These are phyloP conservation scores for Theristicus caerulescens DNA, from an alignment of 2,113 vertebrate genomes.

Conservation along the genomic window DNA sequence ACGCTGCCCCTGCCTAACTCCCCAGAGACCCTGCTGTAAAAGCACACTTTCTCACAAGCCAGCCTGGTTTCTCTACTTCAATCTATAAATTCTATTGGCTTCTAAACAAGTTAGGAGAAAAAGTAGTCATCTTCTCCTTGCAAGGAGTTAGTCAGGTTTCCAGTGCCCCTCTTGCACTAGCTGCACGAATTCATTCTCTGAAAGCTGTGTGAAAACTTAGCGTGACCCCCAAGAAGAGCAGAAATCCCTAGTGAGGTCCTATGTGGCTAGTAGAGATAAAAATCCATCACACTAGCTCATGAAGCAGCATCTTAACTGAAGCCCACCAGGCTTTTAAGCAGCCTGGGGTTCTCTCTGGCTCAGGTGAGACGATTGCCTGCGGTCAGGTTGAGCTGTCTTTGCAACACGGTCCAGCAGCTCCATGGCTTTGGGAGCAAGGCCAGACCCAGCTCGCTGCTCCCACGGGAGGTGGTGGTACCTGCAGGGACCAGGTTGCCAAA, in stretches of 20 bases:
- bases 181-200: background rate
- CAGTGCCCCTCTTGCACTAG: background rate
- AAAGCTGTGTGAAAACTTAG: background rate
- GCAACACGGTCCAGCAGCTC: background rate
- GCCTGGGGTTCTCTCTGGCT: background rate
- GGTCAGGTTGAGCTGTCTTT: background rate
- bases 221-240: background rate
- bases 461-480: background rate
- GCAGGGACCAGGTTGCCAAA: background rate
- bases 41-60: fast-evolving
- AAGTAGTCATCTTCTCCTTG: background rate
- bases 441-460: background rate
- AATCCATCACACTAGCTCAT: background rate
- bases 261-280: fast-evolving
- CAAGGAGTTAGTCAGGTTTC: background rate
- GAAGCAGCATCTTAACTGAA: background rate
- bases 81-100: background rate
- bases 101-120: background rate
- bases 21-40: background rate
- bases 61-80: background rate
- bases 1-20: background rate
- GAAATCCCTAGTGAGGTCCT: background rate
- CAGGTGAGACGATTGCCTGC: background rate
- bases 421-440: background rate
- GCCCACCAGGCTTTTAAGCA: background rate